phyloP scores from a whole-genome alignment of 1,140 invertebrate species.

The Zaprionus capensis region DNA sequence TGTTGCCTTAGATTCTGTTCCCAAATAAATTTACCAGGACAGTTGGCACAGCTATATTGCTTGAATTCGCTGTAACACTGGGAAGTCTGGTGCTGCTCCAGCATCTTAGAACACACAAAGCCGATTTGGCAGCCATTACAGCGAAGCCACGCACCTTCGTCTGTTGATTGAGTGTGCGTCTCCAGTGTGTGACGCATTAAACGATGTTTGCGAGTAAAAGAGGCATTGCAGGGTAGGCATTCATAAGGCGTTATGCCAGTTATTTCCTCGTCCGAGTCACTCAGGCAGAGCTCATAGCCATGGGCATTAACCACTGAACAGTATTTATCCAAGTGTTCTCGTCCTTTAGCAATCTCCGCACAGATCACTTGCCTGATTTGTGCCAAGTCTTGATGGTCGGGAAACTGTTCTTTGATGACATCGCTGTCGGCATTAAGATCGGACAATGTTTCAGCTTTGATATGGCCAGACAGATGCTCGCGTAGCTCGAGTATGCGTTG shows the following conservation, averaged over 20 bases:
- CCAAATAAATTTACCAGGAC: conserved; percentile 79
- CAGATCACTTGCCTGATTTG: conserved; percentile 47
- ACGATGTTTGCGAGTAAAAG: conserved; percentile 57
- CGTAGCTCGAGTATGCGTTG: conserved; percentile 49
- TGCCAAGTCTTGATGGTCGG: conserved; percentile 24
- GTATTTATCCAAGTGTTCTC: conserved; percentile 44
- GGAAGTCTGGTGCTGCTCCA: conserved; percentile 53
- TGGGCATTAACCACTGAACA: conserved; percentile 60
- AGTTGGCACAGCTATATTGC: conserved; percentile 56
- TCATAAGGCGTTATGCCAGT: conserved; percentile 32
- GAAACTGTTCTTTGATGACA: conserved; percentile 55
- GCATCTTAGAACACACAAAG: conserved; percentile 60
- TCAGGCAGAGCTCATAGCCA: conserved; percentile 71
- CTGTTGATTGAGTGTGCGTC: conserved; percentile 40
- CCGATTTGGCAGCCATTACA: conserved; percentile 67
- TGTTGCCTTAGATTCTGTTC: conserved; percentile 65
- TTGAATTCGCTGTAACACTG: conserved; percentile 63
- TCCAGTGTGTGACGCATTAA: conserved; percentile 65
- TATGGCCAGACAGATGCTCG: conserved; percentile 51
- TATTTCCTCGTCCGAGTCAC: conserved; percentile 69
- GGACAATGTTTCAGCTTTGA: conserved; percentile 34
- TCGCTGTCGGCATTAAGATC: conserved; percentile 50
- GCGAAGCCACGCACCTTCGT: conserved; percentile 37
- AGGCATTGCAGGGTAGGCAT: conserved; percentile 48
- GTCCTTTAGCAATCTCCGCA: conserved; percentile 46